Evolutionary conservation across 2,888 invertebrate genomes (phyloP).

Genomic region (Drosophila lacicola): DNA sequence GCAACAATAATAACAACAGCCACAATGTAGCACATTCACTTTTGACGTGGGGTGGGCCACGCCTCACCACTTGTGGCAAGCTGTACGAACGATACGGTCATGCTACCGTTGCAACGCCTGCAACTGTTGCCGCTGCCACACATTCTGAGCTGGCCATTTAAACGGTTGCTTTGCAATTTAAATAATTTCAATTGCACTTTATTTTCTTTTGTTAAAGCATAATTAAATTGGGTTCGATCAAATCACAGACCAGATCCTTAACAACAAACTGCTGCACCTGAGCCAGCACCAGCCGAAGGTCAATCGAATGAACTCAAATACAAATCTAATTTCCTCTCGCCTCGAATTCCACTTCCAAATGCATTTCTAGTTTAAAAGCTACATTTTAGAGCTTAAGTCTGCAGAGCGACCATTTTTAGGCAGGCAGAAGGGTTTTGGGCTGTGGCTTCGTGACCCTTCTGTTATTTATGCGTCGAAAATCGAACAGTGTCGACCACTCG

Average conservation of each 20-base stretch:
- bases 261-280: conserved; percentile 7
- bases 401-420: conserved; percentile 7
- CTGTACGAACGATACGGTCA: conserved; percentile 34
- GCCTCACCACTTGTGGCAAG: conserved; percentile 63
- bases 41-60: conserved; percentile 66
- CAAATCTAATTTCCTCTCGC: conserved; percentile 28
- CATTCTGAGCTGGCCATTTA: conserved; percentile 46
- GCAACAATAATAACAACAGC: conserved; percentile 18
- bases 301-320: conserved; percentile 24
- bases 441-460: conserved; percentile 27
- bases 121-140: conserved; percentile 41
- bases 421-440: conserved; percentile 3
- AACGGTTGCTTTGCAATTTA: conserved; percentile 52
- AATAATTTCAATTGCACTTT: conserved; percentile 52
- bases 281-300: conserved; percentile 54
- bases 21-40: conserved; percentile 71
- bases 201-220: conserved; percentile 22
- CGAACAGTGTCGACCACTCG: conserved; percentile 37
- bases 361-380: conserved; percentile 55
- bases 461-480: conserved; percentile 63
- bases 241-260: conserved; percentile 18
- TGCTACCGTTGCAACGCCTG: conserved; percentile 55
- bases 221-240: conserved; percentile 55
- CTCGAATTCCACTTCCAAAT: conserved; percentile 56
- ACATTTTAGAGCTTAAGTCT: conserved; percentile 1